Evolutionary conservation across 2,113 vertebrate species (phyloP).

Genomic region (Eidolon helvum): DNA sequence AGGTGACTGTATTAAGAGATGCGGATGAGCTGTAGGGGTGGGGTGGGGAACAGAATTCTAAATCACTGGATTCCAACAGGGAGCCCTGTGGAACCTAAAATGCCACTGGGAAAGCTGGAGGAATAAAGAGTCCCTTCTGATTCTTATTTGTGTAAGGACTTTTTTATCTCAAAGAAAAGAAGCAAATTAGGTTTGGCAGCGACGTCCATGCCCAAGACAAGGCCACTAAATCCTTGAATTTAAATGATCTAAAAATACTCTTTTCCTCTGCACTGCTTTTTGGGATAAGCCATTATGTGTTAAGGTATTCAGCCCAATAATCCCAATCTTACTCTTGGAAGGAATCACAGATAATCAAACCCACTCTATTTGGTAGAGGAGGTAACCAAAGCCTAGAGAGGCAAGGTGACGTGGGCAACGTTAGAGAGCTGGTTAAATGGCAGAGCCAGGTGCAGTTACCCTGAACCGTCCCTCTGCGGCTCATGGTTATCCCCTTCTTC

Average conservation of each 20-base stretch:
- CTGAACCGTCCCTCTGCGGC: background rate
- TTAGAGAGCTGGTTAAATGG: background rate
- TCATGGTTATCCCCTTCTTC: accelerated
- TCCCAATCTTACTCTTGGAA: background rate
- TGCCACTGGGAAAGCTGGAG: background rate
- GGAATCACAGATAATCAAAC: background rate
- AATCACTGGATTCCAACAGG: background rate
- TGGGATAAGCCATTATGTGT: background rate
- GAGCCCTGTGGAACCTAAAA: background rate
- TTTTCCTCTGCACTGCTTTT: background rate
- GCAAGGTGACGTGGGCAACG: background rate
- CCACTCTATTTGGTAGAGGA: background rate
- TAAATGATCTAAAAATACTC: background rate
- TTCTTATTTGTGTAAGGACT: background rate
- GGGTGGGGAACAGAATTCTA: no score
- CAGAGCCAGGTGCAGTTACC: background rate
- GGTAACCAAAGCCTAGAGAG: background rate
- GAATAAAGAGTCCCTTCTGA: background rate
- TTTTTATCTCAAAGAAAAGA: background rate
- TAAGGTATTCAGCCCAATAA: background rate
- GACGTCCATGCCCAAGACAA: background rate
- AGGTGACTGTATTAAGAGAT: background rate
- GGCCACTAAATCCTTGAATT: background rate
- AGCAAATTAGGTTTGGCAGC: background rate
- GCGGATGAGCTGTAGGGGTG: background rate